Base-by-base conservation (phyloP, 2,113 vertebrate species). In the Promerops cafer region DNA sequence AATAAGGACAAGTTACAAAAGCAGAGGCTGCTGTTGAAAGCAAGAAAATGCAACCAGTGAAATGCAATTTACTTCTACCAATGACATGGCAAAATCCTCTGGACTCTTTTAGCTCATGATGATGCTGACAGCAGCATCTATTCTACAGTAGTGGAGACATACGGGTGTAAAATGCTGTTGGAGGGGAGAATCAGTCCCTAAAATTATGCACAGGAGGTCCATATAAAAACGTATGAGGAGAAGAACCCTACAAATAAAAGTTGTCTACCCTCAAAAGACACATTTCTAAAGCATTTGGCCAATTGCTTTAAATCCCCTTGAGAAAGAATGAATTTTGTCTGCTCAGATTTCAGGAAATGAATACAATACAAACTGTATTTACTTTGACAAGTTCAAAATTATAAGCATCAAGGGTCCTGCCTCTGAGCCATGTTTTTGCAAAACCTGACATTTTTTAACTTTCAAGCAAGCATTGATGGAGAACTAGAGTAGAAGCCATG, bases 371-470 rank as follows among this genome's bases (percentile, higher is more conserved):
- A 81, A 56, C 69, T 33, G 53, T 90, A 94, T 90, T 84, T 95
- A 84, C 64, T 81, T 68, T 93, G 88, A 95, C 92, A 97, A 93
- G 90, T 78, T 92, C 56, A 86, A 96, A 93, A 93, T 93, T 87
- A 83, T 47, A 90, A 49, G 76, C 50, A 26, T 78, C 90, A 60
- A 64, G 64, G 79, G 92, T 71, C 44, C 64, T 95, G 56, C 37
- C 61, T 95, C 85, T 89, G 76, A 78, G 72, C 57, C 13, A 6
- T 37, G 64, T 45, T 95, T 92, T 89, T 42, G 28, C 64, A 89
- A 87, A 90, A 14, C 64, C 31, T 90, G 92, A 74, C 26, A 17
- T 54, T 93, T 95, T 95, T 95, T 78, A 92, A 95, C 64, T 85
- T 90, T 87, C 76, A 93, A 35, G 64, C 40, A 71, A 89, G 45